Evolutionary conservation across 2,888 invertebrate genomes (phyloP), one percentile per base, ranked within the genome.

Genomic region (Dexiosoma caninum): DNA sequence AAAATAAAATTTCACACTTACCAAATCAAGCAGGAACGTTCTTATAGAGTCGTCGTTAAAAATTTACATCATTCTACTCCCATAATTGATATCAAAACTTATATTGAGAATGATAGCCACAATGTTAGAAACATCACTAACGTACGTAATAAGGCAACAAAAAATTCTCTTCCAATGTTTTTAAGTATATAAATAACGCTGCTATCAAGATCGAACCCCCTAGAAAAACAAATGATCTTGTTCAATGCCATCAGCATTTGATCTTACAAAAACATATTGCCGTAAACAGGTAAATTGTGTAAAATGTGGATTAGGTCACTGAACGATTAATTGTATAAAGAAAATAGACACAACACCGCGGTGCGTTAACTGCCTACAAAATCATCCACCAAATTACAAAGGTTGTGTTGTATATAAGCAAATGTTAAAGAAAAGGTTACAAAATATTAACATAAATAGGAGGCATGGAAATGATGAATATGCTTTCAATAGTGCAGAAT

Each of bases 91-190:
- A 27, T 51, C 12, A 40, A 59, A 8, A 16, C 14, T n/a, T 59
- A 21, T 23, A 8, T 59, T 23, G 40, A 59, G 42, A 12, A 59
- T 9, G 14, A 37, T 12, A 19, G 57, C 5, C 37, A 57, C 21
- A 57, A 21, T 23, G 37, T 57, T 19, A 57, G 40, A 23, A 57
- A 57, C 40, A 40, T 57, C n/a, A 40, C 57, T 21, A 57, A 57
- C n/a, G 40, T 57, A 21, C 21, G 37, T 23, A 40, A 21, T 57
- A 37, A 40, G 12, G 2, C 12, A 5, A 57, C 21, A 21, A 57
- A 55, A 21, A 21, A 46, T 21, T 21, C 46, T 8, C 37, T 57
- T 5, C 37, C 37, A 9, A 19, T 57, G 57, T 57, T 53, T 4
- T 35, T 35, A 40, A 8, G 1, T 2, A 60, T 30, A 42, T 62